A percentile compares a stretch with the other conserved stretches of the same genome.
Conservation (phyloP, 2,113 vertebrate genomes). For the Synodontis membranacea region DNA sequence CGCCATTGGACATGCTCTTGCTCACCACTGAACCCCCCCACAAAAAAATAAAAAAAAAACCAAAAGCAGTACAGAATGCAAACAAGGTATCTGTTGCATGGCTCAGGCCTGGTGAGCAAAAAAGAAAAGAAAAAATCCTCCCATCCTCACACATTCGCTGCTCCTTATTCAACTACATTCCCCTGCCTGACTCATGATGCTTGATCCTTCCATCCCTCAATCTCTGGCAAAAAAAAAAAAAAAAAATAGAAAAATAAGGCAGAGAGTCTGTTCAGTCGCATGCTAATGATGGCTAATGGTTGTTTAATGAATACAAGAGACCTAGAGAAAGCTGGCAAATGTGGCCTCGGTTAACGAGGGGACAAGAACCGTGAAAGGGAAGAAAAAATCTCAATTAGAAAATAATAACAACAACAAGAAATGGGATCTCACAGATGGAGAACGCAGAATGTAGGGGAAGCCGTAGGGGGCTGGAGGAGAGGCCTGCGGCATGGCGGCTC, state of each 20-base stretch:
- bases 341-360: slow-evolving; percentile 33
- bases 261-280: slow-evolving; percentile 40
- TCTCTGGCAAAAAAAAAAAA: slow-evolving; percentile 20
- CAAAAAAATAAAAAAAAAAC: too few relatives aligned
- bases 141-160: neutral
- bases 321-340: slow-evolving; percentile 31
- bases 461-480: slow-evolving; percentile 43
- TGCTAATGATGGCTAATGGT: slow-evolving; percentile 43
- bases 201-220: slow-evolving; percentile 34
- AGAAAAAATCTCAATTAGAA: slow-evolving; percentile 37
- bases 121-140: neutral
- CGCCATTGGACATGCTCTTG: slow-evolving; percentile 37
- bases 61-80: slow-evolving; percentile 42
- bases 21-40: slow-evolving; percentile 36
- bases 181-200: slow-evolving; percentile 1
- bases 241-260: slow-evolving; percentile 3
- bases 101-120: slow-evolving; percentile 21
- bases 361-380: slow-evolving; percentile 30
- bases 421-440: slow-evolving; percentile 67
- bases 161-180: neutral
- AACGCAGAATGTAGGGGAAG: slow-evolving; percentile 57
- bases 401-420: slow-evolving; percentile 48
- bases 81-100: slow-evolving; percentile 34
- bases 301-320: slow-evolving; percentile 48
- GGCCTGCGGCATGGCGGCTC: slow-evolving; percentile 54